Evolutionary conservation across 2,888 invertebrate species (phyloP), one percentile per base, ranked within the genome.

Genomic region (Oscheius sp.): DNA sequence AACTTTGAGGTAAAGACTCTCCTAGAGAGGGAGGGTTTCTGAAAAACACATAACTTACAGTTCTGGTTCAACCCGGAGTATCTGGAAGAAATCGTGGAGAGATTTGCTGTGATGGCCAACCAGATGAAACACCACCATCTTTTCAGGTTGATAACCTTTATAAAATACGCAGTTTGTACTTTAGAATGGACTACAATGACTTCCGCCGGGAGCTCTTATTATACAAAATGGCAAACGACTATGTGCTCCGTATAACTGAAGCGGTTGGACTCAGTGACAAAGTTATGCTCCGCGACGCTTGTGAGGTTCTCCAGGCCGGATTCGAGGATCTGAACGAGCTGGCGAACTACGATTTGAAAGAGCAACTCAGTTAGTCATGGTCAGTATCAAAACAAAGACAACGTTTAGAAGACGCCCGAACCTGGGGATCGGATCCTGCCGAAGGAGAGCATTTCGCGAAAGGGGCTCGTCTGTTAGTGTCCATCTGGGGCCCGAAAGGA

Each of bases 181-280:
- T 35, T 4, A 81, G 79, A 68, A 72, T 74, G 62, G 82, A 82
- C 72, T 53, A 73, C 10, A 78, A 76, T 51, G 82, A 82, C 42
- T 68, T 81, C 2, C 42, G 76, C 47, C 59, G 81, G 29, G 78
- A 74, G 35, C 53, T 74, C 2, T 51, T 77, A 2, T 81, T 81
- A 59, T 80, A 75, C 55, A 71, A 73, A 42, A 47, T 81, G 35
- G 81, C 79, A 21, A 81, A 83, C 47, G 74, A 77, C 51, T 75
- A 75, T 4, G 70, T 79, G n/a, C 48, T 79, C 4, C 21, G 77
- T 1, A n/a, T 81, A 0, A 55, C 74, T 11, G 80, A 83, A 73
- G 76, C 77, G 32, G 75, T 70, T 68, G 73, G 74, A 21, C 47
- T 78, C 35, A 74, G 73, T 13, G 82, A 82, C 55, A 68, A 70